phyloP scores from a whole-genome alignment of 2,113 vertebrate genomes.

The Rynchops niger region DNA sequence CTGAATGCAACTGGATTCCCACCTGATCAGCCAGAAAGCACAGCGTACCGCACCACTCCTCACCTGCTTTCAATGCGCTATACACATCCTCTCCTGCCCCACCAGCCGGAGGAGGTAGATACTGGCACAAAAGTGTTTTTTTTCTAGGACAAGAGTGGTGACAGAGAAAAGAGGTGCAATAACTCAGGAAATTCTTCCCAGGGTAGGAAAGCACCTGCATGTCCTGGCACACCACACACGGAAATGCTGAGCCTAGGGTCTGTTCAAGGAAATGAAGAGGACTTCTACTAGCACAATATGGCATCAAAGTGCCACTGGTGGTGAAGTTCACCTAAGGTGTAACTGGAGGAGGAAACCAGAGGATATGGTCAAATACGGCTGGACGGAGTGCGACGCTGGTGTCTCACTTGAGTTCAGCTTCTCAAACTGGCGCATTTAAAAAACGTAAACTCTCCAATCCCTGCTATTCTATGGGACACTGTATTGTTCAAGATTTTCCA shows the following conservation, averaged over 20 bases:
- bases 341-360: neutral
- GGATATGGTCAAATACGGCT: neutral
- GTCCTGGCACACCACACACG: neutral
- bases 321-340: neutral
- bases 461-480: neutral
- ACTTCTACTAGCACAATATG: neutral
- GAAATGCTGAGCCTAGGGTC: neutral
- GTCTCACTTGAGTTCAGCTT: neutral
- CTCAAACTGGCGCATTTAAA: neutral
- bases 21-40: neutral
- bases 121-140: neutral
- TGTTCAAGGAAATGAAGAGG: neutral
- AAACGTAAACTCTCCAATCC: too few species aligned
- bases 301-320: neutral
- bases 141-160: neutral
- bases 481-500: neutral
- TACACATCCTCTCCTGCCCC: neutral
- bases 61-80: neutral
- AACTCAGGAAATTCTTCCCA: neutral
- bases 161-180: neutral
- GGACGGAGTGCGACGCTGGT: neutral
- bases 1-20: neutral
- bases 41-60: neutral
- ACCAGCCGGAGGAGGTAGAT: neutral
- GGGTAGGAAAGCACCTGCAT: rapidly evolving